Evolutionary conservation across 2,113 vertebrate species (phyloP), one percentile per base, ranked within the genome.

Genomic region (Gallinago media): DNA sequence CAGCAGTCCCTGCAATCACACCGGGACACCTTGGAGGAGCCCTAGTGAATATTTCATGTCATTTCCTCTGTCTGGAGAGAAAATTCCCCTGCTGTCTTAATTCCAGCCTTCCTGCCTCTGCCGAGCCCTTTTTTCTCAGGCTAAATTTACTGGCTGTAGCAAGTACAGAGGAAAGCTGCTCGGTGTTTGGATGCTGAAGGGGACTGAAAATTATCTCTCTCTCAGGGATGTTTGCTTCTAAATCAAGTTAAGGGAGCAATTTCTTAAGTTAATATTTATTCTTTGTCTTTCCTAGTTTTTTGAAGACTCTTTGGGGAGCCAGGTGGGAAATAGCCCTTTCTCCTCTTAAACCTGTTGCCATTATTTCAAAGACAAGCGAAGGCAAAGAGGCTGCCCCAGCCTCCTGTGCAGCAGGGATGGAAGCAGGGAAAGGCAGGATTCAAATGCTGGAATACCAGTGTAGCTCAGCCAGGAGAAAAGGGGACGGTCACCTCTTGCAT

Each of bases 201-300:
- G 63, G 50, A 49, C 54, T 68, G 75, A 74, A 66, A 88, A 91
- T 89, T 56, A n/a, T 40, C 18, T 67, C 77, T 72, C 31, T 93
- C 44, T 65, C n/a, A 11, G 62, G 36, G 36, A 83, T 13, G 78
- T 73, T 70, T 62, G 63, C 75, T 85, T 85, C 74, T 62, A 72
- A 85, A 80, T 58, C 85, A 56, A 88, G 20, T 78, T 71, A 52
- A 59, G 25, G 32, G 31, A 93, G n/a, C 46, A 46, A 86, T 88
- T 88, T 55, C 85, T 93, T 46, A 25, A 72, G 49, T 55, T 75
- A 73, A 93, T 67, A 63, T 93, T 95, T 90, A 77, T 93, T 76
- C 63, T 71, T 86, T 79, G 58, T 40, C 75, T 76, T 88, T 52
- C 32, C 26, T 5, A 62, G 55, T 50, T 36, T 47, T 49, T 54